Base-by-base conservation (phyloP, 2,888 invertebrate genomes). In the Cryptophagus acutangulus region DNA sequence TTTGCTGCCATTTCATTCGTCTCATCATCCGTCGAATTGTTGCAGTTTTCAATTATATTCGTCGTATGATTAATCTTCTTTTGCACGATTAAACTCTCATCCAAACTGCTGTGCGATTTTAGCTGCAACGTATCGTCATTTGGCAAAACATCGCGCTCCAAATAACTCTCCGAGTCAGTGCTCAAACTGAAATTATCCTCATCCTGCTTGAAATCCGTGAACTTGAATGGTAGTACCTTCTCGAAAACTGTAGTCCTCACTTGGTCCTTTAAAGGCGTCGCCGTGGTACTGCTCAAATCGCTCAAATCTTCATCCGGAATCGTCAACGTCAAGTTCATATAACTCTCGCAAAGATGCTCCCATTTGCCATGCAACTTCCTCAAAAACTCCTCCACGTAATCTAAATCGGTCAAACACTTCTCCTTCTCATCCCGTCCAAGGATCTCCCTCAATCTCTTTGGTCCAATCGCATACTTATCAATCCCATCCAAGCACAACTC, bases 401-500 rank as follows among this genome's bases (percentile, higher is more conserved):
- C 65, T 17, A 65, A 52, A 46, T 70, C 70, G 2, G 58, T 63
- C 8, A 49, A 49, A 39, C 61, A 63, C 24, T 55, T 58, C 2
- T 44, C 43, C 41, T 58, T 62, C 12, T 55, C 57, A 37, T 80
- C 79, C 17, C 56, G 58, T 1, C 50, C 55, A 17, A 83, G 59
- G 43, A 83, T 77, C 41, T 79, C 77, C 34, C 79, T 76, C 40
- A 84, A 67, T 49, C 80, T 78, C 17, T 75, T 74, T 0, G 78
- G 69, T 43, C 76, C 77, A 51, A 83, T 67, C 56, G 76, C 75
- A 50, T 81, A 82, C 46, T 73, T 75, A 20, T 78, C 72, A 33
- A 84, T 79, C 17, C 84, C 84, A 52, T 79, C 80, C 26, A 90
- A 74, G 63, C 87, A 88, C 45, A 92, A 76, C 62, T 94, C 91